Evolutionary conservation across 2,888 invertebrate genomes (phyloP), one percentile per base, ranked within the genome.

Genomic region (Eupithecia subfuscata): DNA sequence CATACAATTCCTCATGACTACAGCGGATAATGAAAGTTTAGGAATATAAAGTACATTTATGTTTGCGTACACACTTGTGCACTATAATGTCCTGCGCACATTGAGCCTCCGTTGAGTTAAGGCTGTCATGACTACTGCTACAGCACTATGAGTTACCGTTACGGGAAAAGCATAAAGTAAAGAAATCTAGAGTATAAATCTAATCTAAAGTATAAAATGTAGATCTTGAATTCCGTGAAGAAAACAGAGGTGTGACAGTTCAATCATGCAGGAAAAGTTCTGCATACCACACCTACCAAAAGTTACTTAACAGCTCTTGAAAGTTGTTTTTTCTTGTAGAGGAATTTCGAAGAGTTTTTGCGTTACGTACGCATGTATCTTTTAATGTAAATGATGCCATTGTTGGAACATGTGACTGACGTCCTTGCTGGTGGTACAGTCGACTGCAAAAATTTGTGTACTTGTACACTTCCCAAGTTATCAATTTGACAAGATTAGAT

Each of bases 341-440:
- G 52, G 25, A 68, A 43, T 68, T 43, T 72, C 37, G 25, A 34
- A 43, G 52, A 76, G 25, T 69, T 52, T 64, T 56, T 37, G n/a
- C 65, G 65, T 65, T 69, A 69, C 69, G 43, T 18, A 69, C 52
- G 68, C 56, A 63, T 69, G 48, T 69, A 67, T 64, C 56, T 72
- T 60, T 60, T 30, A 70, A 60, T 56, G 43, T 69, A 48, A 72
- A 48, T 69, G 70, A 70, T 69, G 69, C 34, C 70, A 63, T 75
- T 77, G 70, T 75, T 60, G 56, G 68, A 67, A 63, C 73, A 75
- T 71, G 45, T 43, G 69, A 63, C 68, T 69, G 77, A 67, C 74
- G 72, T 74, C 74, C 70, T 71, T 71, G 64, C 60, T 60, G 25
- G 25, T 60, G 60, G 60, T 60, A 60, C 60, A 12, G 60, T 25